A percentile compares a stretch with the other conserved stretches of the same genome.
Evolutionary conservation across 35 echinoderm and acorn worm species (phyloP).

Genomic region (Acanthaster planci): DNA sequence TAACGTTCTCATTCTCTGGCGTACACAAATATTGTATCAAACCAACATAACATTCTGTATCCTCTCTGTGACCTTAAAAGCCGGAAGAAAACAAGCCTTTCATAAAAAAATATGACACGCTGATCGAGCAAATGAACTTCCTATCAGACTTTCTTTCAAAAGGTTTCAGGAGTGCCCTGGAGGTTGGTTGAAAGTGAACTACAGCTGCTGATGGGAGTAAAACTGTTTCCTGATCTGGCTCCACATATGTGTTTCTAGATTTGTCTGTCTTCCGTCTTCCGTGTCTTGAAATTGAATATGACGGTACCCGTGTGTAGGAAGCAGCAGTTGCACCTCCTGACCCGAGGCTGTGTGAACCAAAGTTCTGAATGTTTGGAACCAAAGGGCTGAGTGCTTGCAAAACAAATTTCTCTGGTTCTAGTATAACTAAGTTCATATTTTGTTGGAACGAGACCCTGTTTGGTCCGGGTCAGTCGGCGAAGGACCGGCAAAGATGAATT

Average conservation of each 20-base stretch:
- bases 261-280: conserved; percentile 14
- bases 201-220: neutral
- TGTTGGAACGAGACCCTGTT: neutral
- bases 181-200: no score
- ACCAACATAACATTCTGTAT: no score
- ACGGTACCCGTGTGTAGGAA: neutral
- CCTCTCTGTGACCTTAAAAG: no score
- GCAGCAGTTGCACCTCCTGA: neutral
- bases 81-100: no score
- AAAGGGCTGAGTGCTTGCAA: no score
- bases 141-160: no score
- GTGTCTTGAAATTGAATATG: neutral
- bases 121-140: no score
- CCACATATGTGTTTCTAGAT: neutral
- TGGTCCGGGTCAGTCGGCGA: neutral
- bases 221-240: neutral
- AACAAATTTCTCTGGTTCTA: no score
- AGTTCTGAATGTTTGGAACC: neutral
- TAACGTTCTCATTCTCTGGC: no score
- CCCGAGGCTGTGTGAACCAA: neutral
- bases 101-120: no score
- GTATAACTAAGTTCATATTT: neutral
- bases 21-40: no score
- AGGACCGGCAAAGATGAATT: neutral
- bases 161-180: no score